Evolutionary conservation across 1,140 invertebrate species (phyloP).

Genomic region (Atta cephalotes): DNA sequence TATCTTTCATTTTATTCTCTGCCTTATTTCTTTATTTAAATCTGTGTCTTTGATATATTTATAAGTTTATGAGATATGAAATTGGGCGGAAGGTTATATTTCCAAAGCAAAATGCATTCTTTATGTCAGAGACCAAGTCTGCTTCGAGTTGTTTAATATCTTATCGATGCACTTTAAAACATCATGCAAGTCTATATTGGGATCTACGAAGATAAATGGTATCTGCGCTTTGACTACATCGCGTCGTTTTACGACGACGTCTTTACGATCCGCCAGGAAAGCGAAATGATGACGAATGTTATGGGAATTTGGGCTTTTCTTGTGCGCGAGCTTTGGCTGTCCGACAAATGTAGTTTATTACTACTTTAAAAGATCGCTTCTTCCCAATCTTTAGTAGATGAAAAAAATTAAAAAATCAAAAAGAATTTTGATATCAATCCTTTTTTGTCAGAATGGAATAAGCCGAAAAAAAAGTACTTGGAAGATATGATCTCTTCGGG

Average conservation of each 20-base stretch:
- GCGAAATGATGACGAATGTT: slow-evolving; percentile 15
- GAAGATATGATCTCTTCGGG: neutral
- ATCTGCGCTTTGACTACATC: neutral
- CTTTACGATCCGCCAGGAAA: slow-evolving; percentile 16
- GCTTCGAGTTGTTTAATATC: neutral
- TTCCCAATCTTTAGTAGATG: neutral
- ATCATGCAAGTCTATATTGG: slow-evolving; percentile 18
- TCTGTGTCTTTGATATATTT: neutral
- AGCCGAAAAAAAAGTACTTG: neutral
- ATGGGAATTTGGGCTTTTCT: slow-evolving; percentile 7
- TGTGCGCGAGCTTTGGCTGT: neutral
- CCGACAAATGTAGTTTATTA: slow-evolving; percentile 14
- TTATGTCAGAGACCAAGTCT: neutral
- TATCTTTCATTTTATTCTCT: neutral
- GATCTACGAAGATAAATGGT: slow-evolving; percentile 11
- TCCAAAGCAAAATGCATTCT: neutral
- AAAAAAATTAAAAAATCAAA: neutral
- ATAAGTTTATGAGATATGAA: neutral
- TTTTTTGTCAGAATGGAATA: neutral
- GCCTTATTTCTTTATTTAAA: neutral
- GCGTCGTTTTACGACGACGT: slow-evolving; percentile 1
- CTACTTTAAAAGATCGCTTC: slow-evolving; percentile 4
- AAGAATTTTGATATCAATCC: neutral
- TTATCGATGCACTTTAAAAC: slow-evolving; percentile 15
- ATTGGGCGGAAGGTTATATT: neutral